phyloP scores from a whole-genome alignment of 2,888 invertebrate genomes.

The Mythimna albipuncta region DNA sequence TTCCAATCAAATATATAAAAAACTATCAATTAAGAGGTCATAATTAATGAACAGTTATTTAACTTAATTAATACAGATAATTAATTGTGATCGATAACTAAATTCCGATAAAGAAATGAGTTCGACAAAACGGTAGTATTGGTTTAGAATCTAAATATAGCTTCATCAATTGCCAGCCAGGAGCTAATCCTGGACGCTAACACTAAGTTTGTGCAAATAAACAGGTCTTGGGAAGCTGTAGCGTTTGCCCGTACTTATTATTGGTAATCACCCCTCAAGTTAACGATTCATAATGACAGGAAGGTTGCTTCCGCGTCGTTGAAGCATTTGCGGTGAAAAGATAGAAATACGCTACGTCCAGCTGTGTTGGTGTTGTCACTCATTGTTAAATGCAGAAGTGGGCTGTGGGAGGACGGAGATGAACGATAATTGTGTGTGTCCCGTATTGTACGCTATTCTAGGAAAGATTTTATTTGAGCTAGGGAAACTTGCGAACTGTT shows the following conservation, averaged over 20 bases:
- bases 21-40: slow-evolving; percentile 1
- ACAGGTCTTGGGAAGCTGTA: slow-evolving; percentile 52
- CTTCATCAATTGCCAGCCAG: slow-evolving; percentile 50
- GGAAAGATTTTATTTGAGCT: slow-evolving; percentile 41
- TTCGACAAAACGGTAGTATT: slow-evolving; percentile 47
- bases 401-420: slow-evolving; percentile 60
- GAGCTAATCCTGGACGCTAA: slow-evolving; percentile 55
- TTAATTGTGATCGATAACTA: slow-evolving; percentile 29
- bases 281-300: slow-evolving; percentile 79
- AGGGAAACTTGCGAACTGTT: slow-evolving; percentile 15
- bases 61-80: slow-evolving; percentile 28
- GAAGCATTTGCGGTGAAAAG: slow-evolving; percentile 68
- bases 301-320: slow-evolving; percentile 80
- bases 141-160: slow-evolving; percentile 60
- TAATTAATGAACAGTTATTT: slow-evolving; percentile 39
- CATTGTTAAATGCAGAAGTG: slow-evolving; percentile 55
- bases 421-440: slow-evolving; percentile 52
- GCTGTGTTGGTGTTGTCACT: slow-evolving; percentile 60
- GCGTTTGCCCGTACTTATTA: slow-evolving; percentile 66
- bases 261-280: slow-evolving; percentile 72
- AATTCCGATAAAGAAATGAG: slow-evolving; percentile 28
- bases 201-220: slow-evolving; percentile 60
- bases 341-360: slow-evolving; percentile 54
- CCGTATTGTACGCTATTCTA: slow-evolving; percentile 46
- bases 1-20: slow-evolving; percentile 7